phyloP scores from a whole-genome alignment of 2,888 invertebrate species.

The Acrobasis repandana region DNA sequence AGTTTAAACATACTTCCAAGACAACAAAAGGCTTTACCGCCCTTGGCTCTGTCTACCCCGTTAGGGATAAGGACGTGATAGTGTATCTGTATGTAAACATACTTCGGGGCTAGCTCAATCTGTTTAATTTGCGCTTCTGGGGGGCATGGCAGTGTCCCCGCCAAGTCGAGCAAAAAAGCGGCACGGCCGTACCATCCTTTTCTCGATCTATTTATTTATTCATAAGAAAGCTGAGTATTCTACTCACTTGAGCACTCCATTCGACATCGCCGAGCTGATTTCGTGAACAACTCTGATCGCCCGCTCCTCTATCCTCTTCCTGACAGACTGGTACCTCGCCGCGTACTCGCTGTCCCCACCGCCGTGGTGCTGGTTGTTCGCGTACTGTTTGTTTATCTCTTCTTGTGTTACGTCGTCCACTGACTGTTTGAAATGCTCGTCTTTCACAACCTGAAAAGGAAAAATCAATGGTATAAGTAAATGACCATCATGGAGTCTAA shows the following conservation, averaged over 20 bases:
- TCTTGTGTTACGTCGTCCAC: conserved; percentile 87
- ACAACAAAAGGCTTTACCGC: no score
- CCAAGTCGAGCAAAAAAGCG: no score
- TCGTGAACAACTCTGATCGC: conserved; percentile 87
- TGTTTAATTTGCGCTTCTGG: no score
- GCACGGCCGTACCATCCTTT: no score
- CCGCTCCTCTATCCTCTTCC: conserved; percentile 84
- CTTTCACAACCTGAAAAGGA: conserved; percentile 84
- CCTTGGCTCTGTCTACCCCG: no score
- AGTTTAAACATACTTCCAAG: no score
- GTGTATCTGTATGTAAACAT: no score
- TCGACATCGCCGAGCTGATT: conserved; percentile 93
- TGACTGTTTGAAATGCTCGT: conserved; percentile 85
- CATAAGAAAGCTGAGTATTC: not conserved
- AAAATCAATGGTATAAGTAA: not conserved
- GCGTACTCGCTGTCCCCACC: conserved; percentile 57
- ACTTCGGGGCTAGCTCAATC: no score
- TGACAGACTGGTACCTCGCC: conserved; percentile 76
- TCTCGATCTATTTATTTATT: no score
- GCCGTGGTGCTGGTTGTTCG: conserved; percentile 40
- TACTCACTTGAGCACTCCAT: conserved; percentile 78
- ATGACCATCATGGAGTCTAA: no score
- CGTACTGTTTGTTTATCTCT: conserved; percentile 67
- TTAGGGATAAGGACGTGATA: no score
- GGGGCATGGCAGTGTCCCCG: no score